phyloP scores from a whole-genome alignment of 1,140 invertebrate genomes.

The Sarcophaga peregrina region DNA sequence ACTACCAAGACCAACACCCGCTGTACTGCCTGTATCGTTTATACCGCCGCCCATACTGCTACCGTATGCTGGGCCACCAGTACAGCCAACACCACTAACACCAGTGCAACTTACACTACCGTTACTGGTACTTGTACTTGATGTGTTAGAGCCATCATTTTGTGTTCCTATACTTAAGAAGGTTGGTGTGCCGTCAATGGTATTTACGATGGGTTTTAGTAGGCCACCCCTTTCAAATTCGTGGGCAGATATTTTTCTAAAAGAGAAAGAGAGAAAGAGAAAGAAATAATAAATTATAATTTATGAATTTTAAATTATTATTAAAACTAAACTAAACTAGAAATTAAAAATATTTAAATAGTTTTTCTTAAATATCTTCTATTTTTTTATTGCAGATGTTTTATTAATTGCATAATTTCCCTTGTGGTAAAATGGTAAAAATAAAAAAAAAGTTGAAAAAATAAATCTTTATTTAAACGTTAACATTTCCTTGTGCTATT shows the following conservation, averaged over 20 bases:
- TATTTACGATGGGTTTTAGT: conserved; percentile 90
- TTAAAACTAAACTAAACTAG: too few species aligned
- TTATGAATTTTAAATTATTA: too few species aligned
- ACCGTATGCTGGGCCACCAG: not conserved
- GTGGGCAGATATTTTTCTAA: conserved; percentile 92
- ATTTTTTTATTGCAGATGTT: too few species aligned
- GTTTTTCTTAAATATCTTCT: too few species aligned
- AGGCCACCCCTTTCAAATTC: conserved; percentile 93
- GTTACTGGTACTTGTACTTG: conserved; percentile 41
- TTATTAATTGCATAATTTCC: too few species aligned
- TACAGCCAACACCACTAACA: conserved; percentile 30
- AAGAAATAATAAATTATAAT: not conserved
- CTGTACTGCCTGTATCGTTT: not conserved
- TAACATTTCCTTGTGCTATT: too few species aligned
- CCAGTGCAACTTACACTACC: conserved; percentile 47
- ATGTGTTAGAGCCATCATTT: conserved; percentile 55
- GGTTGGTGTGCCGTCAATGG: conserved; percentile 89
- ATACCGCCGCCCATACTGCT: conserved; percentile 47
- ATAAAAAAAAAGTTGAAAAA: too few species aligned
- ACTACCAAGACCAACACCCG: not conserved
- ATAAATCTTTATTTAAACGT: too few species aligned
- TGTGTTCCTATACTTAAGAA: conserved; percentile 76
- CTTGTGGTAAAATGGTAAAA: too few species aligned
- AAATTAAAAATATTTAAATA: too few species aligned
- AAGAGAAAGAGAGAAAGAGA: not conserved